Conservation (phyloP, 2,797 vertebrate species). For the Huso huso region DNA sequence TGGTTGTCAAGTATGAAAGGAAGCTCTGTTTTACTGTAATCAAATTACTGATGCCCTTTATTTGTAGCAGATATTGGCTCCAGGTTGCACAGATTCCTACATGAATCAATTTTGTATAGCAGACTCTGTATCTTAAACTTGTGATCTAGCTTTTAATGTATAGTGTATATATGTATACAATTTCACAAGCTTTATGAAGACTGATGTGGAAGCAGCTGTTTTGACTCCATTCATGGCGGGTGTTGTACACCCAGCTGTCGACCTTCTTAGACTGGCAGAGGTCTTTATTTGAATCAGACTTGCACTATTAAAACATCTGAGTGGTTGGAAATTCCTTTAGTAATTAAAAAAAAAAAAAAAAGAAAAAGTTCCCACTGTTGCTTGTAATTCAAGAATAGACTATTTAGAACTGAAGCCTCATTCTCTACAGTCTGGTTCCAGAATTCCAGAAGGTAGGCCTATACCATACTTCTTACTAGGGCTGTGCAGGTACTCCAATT, state of each 20-base stretch:
- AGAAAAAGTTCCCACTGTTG: no score
- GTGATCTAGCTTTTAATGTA: no score
- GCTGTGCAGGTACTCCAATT: no score
- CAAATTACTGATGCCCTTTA: no score
- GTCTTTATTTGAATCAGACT: constrained; percentile 15
- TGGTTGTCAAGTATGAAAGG: no score
- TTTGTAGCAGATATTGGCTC: constrained; percentile 12
- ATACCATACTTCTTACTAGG: no score
- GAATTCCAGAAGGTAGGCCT: no score
- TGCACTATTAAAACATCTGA: constrained; percentile 9
- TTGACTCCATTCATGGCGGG: constrained; percentile 16
- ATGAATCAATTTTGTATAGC: constrained; percentile 42
- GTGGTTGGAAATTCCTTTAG: no score
- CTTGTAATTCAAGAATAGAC: no score
- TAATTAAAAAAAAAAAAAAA: no score
- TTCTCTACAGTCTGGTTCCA: not conserved
- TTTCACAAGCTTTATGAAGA: not conserved
- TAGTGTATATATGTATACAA: constrained; percentile 16
- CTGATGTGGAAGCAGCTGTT: constrained; percentile 24
- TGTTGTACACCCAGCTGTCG: constrained; percentile 23
- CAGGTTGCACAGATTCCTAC: constrained; percentile 45
- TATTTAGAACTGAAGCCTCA: not conserved
- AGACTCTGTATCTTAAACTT: constrained; percentile 16
- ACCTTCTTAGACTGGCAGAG: constrained; percentile 21
- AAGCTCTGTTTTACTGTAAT: no score